phyloP scores from a whole-genome alignment of 2,888 invertebrate genomes.

The Syrista parreyssii region DNA sequence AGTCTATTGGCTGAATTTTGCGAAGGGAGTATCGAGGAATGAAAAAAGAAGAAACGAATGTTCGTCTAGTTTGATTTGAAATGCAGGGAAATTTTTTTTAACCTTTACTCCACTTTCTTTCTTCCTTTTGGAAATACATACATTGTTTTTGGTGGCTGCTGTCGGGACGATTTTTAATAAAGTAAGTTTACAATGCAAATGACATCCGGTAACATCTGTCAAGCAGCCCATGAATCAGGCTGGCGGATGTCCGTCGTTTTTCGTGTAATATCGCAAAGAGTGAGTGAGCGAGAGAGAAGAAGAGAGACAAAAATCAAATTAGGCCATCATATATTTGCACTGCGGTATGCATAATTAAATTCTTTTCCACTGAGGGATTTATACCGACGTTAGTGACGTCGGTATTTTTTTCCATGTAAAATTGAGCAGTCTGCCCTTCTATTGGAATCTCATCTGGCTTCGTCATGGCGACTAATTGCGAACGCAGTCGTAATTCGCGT shows the following conservation, averaged over 20 bases:
- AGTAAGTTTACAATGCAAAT: conserved; percentile 55
- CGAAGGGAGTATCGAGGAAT: too few species aligned
- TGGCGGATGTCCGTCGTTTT: conserved; percentile 27
- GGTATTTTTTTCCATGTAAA: conserved; percentile 38
- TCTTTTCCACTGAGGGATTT: conserved; percentile 35
- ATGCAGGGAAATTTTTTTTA: too few species aligned
- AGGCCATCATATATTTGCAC: conserved; percentile 30
- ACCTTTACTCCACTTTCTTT: too few species aligned
- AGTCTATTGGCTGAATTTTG: too few species aligned
- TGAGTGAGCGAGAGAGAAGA: conserved; percentile 2
- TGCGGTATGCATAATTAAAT: conserved; percentile 41
- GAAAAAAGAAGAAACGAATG: too few species aligned
- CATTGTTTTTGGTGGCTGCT: too few species aligned
- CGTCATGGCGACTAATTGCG: too few species aligned
- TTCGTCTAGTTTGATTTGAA: too few species aligned
- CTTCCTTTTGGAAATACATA: too few species aligned
- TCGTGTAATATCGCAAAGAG: background rate
- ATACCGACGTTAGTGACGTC: conserved; percentile 29
- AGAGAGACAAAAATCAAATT: conserved; percentile 35
- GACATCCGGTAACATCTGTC: conserved; percentile 48
- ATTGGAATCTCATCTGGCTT: background rate
- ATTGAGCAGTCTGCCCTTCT: conserved; percentile 24
- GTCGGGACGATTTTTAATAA: conserved; percentile 44
- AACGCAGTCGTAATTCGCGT: too few species aligned
- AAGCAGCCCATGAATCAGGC: conserved; percentile 42